Base-by-base conservation (phyloP, 2,888 invertebrate species). In the Sesamia inferens region DNA sequence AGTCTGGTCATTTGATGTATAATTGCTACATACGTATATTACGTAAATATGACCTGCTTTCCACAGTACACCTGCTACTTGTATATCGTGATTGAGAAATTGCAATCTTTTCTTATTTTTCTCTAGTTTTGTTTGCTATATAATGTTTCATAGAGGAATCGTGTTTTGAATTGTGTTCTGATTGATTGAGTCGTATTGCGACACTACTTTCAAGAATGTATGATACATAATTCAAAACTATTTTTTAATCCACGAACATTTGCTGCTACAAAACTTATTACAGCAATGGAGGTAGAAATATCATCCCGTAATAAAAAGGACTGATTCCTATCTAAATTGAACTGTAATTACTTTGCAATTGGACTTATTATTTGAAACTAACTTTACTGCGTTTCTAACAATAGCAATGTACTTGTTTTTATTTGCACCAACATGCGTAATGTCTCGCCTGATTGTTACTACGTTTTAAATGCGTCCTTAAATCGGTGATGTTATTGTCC, bases 321-420 rank as follows among this genome's bases (percentile, higher is more conserved):
- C n/a, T 68, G 82, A 57, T 79, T 64, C 54, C 64, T 22, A 81
- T 81, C 70, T 79, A 67, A 79, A 81, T 82, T 67, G 48, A 58
- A 67, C 62, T 63, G 69, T 69, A 81, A 81, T 62, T 65, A 54
- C 42, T 74, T 47, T 16, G 44, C 39, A 57, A 51, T 54, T 31
- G 22, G 44, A 57, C 55, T 65, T 68, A 55, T 70, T 68, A 64
- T 82, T 71, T 67, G 57, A 55, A 78, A 82, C n/a, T n/a, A 7
- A 78, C 57, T 67, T 54, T 31, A 67, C n/a, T 58, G 42, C 16
- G 48, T 48, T 57, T 63, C 57, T 59, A 39, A 48, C 19, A 59
- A 64, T 51, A 55, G 55, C 66, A 48, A 61, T 69, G 39, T 47
- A 22, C 22, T 22, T 64, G 59, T 73, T 68, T 62, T 74, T 63